These are phyloP conservation scores for Heliocidaris tuberculata DNA, from an alignment of 35 echinoderm and acorn worm genomes.

Conservation along the genomic window DNA sequence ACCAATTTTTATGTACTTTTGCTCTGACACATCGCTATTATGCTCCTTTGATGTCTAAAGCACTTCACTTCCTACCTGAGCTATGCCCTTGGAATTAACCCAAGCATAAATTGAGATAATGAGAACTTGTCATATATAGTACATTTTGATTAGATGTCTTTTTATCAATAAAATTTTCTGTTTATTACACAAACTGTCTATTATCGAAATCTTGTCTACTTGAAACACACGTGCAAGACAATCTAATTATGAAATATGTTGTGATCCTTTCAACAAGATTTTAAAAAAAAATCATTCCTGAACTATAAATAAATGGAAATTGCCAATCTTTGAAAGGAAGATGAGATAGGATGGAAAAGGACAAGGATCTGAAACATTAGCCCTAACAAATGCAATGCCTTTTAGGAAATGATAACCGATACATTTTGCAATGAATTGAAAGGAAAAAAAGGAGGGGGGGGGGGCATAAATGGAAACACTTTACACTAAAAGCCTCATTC, in stretches of 20 bases:
- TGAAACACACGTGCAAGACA: neutral
- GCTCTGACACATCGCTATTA: conserved; percentile 31
- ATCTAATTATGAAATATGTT: neutral
- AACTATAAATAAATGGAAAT: neutral
- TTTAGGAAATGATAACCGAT: neutral
- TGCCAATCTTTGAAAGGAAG: neutral
- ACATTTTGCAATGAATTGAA: neutral
- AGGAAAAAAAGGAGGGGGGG: neutral
- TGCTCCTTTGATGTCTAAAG: neutral
- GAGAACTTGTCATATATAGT: neutral
- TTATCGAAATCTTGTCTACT: neutral
- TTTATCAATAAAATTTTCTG: neutral
- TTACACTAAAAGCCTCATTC: neutral
- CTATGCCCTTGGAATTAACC: neutral
- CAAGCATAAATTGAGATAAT: neutral
- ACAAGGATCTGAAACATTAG: neutral
- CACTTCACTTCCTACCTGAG: neutral
- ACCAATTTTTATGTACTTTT: conserved; percentile 52
- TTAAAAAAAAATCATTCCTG: neutral
- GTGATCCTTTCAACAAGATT: neutral
- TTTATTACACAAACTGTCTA: neutral
- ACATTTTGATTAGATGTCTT: neutral
- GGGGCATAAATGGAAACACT: neutral
- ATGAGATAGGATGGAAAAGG: neutral
- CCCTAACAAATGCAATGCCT: neutral